Base-by-base conservation (phyloP, 1,140 invertebrate genomes). In the Teleogryllus occipitalis region DNA sequence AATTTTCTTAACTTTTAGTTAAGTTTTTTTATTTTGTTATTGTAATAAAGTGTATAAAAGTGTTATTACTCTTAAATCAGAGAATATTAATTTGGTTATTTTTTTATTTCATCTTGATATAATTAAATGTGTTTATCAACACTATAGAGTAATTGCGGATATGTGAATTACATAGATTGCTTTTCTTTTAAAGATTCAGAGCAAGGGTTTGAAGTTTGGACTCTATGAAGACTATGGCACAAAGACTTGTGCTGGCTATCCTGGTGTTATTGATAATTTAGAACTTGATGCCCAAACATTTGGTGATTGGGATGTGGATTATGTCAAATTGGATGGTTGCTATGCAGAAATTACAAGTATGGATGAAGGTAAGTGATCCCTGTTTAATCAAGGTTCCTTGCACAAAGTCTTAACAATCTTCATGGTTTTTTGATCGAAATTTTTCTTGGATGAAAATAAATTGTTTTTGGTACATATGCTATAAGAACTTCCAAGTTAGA, bases 211-310 rank as follows among this genome's bases (percentile, higher is more conserved):
- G 15, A 96, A 96, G 86, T 93, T 97, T 83, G 96, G 95, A 0
- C 92, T 97, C 82, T 97, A 97, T 86, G 92, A 93, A 84, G 95
- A 97, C 84, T 96, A 92, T 87, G 96, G 96, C 4, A 94, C 89
- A 8, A 85, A 89, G 74, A 97, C 96, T 0, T 97, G 96, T 82
- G 91, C 88, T 0, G 95, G 94, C 0, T 97, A 95, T 87, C 96
- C 96, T 0, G 96, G 96, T 14, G 93, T 93, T 81, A 86, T 94
- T 12, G 90, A 91, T 46, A 89, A 94, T 82, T 88, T 96, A 85
- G 87, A 92, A 82, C 83, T 88, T n/a, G 96, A 97, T 87, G 94
- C 95, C 0, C 83, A 93, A 76, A 94, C 94, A 7, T 97, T 97
- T 86, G 95, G 93, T 22, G 90, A 92, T 46, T 97, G 96, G 96